phyloP scores from a whole-genome alignment of 2,888 invertebrate genomes.

The Chrysina gloriosa region DNA sequence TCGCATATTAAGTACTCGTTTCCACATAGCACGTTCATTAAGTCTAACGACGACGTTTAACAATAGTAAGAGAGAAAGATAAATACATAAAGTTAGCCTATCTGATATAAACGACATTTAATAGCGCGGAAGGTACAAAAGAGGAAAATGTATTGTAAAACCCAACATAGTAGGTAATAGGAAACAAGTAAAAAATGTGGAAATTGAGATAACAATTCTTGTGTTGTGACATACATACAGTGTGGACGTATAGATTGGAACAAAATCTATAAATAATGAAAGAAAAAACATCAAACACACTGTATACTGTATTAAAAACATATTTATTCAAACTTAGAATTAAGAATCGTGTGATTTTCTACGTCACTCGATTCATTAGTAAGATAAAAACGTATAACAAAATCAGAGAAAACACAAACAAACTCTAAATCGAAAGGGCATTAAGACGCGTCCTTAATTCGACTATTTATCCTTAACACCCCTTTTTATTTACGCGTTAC shows the following conservation, averaged over 20 bases:
- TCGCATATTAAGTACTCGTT: not conserved
- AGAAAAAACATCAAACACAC: too few relatives aligned
- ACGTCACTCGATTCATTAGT: not conserved
- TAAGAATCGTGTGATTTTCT: too few relatives aligned
- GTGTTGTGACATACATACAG: too few relatives aligned
- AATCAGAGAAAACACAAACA: slow-evolving; percentile 3
- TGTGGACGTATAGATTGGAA: too few relatives aligned
- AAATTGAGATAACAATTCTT: too few relatives aligned
- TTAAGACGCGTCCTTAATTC: not conserved
- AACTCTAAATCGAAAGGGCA: not conserved
- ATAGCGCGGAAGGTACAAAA: too few relatives aligned
- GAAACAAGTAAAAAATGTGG: too few relatives aligned
- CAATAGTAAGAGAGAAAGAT: not conserved
- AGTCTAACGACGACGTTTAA: not conserved
- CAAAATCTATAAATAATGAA: too few relatives aligned
- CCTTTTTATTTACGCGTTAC: slow-evolving; percentile 14
- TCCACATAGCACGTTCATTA: not conserved
- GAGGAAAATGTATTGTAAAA: too few relatives aligned
- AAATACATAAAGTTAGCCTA: not conserved
- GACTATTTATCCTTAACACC: slow-evolving; percentile 16
- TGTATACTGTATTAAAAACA: too few relatives aligned
- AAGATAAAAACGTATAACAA: not conserved
- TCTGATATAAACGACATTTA: not conserved
- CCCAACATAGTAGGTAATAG: too few relatives aligned
- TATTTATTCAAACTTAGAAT: too few relatives aligned